A percentile compares a stretch with the other conserved stretches of the same genome.
These are phyloP conservation scores for Drosophila mojavensis DNA, from an alignment of 1,140 invertebrate genomes.

Conservation along the genomic window DNA sequence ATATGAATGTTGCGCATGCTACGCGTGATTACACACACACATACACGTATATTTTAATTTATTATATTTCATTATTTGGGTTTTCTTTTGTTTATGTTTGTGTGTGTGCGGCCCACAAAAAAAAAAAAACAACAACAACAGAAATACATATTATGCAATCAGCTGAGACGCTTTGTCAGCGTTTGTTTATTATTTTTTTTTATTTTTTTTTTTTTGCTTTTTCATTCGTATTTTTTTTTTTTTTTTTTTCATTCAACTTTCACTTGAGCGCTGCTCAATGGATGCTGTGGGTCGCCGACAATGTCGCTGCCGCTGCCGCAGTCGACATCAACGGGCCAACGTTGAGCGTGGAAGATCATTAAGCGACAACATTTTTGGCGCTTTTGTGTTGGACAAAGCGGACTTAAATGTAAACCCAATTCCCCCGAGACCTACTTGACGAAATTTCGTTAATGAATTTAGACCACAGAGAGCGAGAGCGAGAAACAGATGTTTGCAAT, in stretches of 20 bases:
- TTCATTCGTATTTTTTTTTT: constrained; percentile 45
- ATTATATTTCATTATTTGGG: constrained; percentile 1
- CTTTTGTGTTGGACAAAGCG: constrained; percentile 45
- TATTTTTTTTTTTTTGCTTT: constrained; percentile 34
- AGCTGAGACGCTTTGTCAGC: constrained; percentile 41
- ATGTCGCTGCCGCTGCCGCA: constrained; percentile 7
- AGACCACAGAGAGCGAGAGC: constrained; percentile 52
- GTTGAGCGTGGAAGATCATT: constrained; percentile 52
- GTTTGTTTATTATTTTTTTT: constrained; percentile 51
- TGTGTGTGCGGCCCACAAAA: constrained; percentile 19
- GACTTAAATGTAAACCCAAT: constrained; percentile 44
- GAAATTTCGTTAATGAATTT: constrained; percentile 82
- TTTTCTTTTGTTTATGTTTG: constrained; percentile 11
- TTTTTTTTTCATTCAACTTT: constrained; percentile 64
- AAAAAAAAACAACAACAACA: neutral
- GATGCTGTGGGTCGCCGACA: constrained; percentile 49
- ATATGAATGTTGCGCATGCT: constrained; percentile 21
- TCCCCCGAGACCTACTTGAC: constrained; percentile 66
- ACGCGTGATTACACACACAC: neutral
- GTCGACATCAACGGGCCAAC: constrained; percentile 7
- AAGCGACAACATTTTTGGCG: constrained; percentile 62
- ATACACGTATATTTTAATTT: neutral
- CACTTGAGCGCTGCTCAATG: constrained; percentile 59
- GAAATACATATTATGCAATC: constrained; percentile 50
- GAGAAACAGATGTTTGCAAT: constrained; percentile 33